Percentiles rank a stretch among this genome's conserved stretches.
Conservation (phyloP, 2,113 vertebrate species). For the Columba livia region DNA sequence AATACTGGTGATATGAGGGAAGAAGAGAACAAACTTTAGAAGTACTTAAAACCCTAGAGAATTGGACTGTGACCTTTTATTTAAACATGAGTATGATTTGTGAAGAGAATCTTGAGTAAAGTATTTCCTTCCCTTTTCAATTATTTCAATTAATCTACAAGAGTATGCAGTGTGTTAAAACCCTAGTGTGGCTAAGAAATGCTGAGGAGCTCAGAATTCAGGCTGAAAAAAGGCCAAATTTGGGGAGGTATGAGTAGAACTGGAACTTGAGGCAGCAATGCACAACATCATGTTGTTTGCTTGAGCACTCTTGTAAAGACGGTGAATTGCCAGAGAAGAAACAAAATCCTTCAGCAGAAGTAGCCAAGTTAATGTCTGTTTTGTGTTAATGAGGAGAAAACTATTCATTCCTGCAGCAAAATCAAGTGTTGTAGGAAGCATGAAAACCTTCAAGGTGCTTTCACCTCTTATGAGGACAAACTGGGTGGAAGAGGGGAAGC, state of each 20-base stretch:
- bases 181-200: not conserved
- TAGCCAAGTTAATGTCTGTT: not conserved
- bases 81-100: not conserved
- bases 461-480: not conserved
- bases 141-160: not conserved
- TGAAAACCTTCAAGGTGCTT: not conserved
- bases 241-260: not conserved
- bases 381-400: not conserved
- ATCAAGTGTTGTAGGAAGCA: not conserved
- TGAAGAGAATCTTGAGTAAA: conserved; percentile 22
- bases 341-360: not conserved
- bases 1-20: not conserved
- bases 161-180: not conserved
- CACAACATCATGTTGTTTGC: not conserved
- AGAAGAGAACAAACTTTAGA: not conserved
- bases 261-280: not conserved
- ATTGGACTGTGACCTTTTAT: not conserved
- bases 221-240: not conserved
- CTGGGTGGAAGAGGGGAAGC: not conserved
- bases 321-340: not conserved
- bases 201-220: not conserved
- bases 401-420: not conserved
- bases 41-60: not conserved
- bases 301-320: not conserved
- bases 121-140: conserved; percentile 25